These are phyloP conservation scores for Lepidocyrtinus sp. DNA, from an alignment of 2,888 invertebrate genomes.

Conservation along the genomic window DNA sequence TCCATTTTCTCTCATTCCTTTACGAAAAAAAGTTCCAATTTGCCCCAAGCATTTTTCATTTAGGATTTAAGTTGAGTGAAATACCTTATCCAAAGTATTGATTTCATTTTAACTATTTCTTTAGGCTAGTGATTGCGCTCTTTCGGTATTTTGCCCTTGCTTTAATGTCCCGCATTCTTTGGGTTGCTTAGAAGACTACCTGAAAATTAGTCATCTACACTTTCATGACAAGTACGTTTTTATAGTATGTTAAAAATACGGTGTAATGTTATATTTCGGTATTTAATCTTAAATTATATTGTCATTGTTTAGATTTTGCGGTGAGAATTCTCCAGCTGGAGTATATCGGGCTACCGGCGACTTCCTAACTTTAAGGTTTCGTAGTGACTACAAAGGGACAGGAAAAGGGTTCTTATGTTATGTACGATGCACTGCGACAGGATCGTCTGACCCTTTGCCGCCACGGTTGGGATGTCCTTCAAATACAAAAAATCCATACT, in stretches of 20 bases:
- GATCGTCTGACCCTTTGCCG: constrained; percentile 32
- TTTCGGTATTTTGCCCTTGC: constrained; percentile 62
- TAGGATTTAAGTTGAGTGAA: too few relatives aligned
- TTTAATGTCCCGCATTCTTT: constrained; percentile 58
- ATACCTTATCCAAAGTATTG: not conserved
- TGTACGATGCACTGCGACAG: constrained; percentile 33
- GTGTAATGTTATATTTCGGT: not conserved
- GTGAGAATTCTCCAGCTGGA: constrained; percentile 56
- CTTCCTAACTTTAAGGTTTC: constrained; percentile 53
- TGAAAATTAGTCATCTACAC: constrained; percentile 60
- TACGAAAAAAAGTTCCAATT: too few relatives aligned
- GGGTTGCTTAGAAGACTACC: constrained; percentile 62
- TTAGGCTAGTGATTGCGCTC: constrained; percentile 57
- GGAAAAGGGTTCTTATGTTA: constrained; percentile 64
- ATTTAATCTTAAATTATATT: too few relatives aligned
- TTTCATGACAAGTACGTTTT: constrained; percentile 60
- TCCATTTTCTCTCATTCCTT: constrained; percentile 5
- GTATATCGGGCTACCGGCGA: constrained; percentile 57
- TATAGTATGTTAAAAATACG: not conserved
- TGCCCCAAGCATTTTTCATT: too few relatives aligned
- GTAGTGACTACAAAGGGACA: constrained; percentile 49
- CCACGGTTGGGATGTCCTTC: constrained; percentile 44
- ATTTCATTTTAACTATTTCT: not conserved
- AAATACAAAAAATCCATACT: constrained; percentile 11
- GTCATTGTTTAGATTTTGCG: constrained; percentile 68